Percentiles rank a stretch among this genome's conserved stretches.
These are phyloP conservation scores for Atrina japonica DNA, from an alignment of 2,888 invertebrate species.

Conservation along the genomic window DNA sequence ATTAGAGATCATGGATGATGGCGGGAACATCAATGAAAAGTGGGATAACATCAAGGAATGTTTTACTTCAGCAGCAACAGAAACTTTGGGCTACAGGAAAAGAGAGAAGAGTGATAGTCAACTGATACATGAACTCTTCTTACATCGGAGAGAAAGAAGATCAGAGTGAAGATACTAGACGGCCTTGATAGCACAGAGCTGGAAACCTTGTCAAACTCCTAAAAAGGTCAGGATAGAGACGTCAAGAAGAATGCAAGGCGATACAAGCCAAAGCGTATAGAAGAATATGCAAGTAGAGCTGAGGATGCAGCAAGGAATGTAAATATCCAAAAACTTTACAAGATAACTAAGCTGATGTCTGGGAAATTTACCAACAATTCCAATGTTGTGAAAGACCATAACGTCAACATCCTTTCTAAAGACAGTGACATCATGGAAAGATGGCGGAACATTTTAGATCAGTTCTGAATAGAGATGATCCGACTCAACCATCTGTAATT, in stretches of 20 bases:
- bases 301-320: constrained; percentile 6
- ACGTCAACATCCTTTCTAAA: constrained; percentile 17
- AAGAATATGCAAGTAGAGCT: constrained; percentile 6
- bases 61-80: constrained; percentile 11
- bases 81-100: constrained; percentile 20
- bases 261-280: neutral
- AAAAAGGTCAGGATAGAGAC: constrained; percentile 5
- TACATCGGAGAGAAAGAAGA: neutral
- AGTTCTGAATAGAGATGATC: constrained; percentile 17
- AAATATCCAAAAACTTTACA: constrained; percentile 22
- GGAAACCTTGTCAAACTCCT: constrained; percentile 10
- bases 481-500: constrained; percentile 12
- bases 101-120: constrained; percentile 1
- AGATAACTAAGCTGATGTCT: constrained; percentile 10
- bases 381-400: constrained; percentile 9
- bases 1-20: constrained; percentile 13
- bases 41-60: constrained; percentile 16
- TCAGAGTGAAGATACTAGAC: neutral
- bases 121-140: too few relatives aligned
- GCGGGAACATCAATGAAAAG: constrained; percentile 11
- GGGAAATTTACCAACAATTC: constrained; percentile 8
- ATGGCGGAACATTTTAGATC: constrained; percentile 25
- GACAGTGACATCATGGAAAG: constrained; percentile 18
- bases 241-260: constrained; percentile 4
- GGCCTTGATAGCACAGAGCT: constrained; percentile 4